Evolutionary conservation across 2,888 invertebrate genomes (phyloP), one percentile per base, ranked within the genome.

Genomic region (Drosophila recens): DNA sequence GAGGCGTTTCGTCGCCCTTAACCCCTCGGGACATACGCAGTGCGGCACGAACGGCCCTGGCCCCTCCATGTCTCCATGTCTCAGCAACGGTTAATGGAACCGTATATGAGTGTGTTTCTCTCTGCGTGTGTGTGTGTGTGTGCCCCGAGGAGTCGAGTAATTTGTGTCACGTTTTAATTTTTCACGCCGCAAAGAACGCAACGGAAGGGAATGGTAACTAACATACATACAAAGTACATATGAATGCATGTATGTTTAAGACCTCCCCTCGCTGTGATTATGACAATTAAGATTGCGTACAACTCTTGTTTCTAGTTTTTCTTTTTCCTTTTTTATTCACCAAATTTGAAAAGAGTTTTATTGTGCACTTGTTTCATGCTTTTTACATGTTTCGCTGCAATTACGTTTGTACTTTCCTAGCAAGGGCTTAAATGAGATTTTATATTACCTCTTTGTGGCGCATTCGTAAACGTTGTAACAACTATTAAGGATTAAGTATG

Each of bases 141-240:
- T 42, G 67, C 62, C 66, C 69, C 57, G 69, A 62, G 64, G 77
- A 81, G 70, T 63, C 85, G 57, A 67, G 85, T 80, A 84, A 84
- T 84, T 84, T 84, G 84, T 87, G 84, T 84, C 87, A 82, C 85
- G 73, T 82, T 84, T 84, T 84, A 84, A 84, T 84, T 84, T 84
- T 80, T 80, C 72, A 82, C 80, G 80, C 87, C 72, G 66, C 81
- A 86, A 83, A 86, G 81, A 68, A 68, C 74, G 67, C 61, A 64
- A 48, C 15, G 27, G 33, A 33, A 56, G 53, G 36, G 54, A 53
- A 62, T 58, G 56, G 36, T 52, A 59, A 66, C 74, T 53, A 63
- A 59, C 13, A 56, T 57, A 67, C 38, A 53, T 13, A 15, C 40
- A 6, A 2, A 17, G 15, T 4, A 38, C 2, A 27, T 11, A 45